phyloP scores from a whole-genome alignment of 2,797 vertebrate species.

The Lacerta agilis region DNA sequence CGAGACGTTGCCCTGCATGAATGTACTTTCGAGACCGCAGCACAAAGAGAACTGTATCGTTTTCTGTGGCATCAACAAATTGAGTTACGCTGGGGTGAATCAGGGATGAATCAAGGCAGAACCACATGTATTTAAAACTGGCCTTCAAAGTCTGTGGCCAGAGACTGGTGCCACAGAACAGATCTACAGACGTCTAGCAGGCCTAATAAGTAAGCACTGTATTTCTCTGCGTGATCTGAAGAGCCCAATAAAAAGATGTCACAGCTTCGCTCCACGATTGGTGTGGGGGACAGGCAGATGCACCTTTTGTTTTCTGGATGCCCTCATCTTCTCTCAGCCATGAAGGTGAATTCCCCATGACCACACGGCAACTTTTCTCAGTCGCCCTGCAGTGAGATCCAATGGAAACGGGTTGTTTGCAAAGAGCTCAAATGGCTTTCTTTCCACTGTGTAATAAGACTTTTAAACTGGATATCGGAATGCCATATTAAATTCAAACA shows the following conservation, averaged over 20 bases:
- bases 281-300: not conserved
- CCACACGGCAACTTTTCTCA: not conserved
- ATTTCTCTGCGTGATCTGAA: not conserved
- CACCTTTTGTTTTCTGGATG: not conserved
- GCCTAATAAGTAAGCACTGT: not conserved
- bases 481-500: not conserved
- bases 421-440: not conserved
- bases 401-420: not conserved
- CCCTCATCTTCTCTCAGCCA: not conserved
- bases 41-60: not conserved
- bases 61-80: not conserved
- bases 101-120: not conserved
- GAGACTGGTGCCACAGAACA: not conserved
- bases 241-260: not conserved
- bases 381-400: not conserved
- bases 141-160: not conserved
- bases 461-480: not conserved
- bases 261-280: not conserved
- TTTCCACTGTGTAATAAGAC: no score
- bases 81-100: not conserved
- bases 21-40: not conserved
- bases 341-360: not conserved
- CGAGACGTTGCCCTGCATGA: not conserved
- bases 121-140: not conserved
- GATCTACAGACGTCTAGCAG: not conserved